Base-by-base conservation (phyloP, 2,888 invertebrate genomes). In the Habrosyne pyritoides region DNA sequence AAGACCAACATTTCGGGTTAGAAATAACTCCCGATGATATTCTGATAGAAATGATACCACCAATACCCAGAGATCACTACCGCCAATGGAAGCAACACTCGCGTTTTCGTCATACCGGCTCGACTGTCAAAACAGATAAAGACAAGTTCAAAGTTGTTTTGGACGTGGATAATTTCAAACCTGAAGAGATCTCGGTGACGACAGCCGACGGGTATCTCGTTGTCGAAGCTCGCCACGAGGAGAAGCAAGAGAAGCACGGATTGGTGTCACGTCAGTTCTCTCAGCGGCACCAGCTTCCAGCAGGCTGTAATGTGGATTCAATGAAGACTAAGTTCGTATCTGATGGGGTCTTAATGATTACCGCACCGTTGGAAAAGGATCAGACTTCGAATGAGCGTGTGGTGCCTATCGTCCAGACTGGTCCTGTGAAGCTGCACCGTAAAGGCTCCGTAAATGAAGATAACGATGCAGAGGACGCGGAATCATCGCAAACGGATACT, bases 141-240 rank as follows among this genome's bases (percentile, higher is more conserved):
- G 94, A 94, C 67, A 94, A 94, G 55, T 95, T 94, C 70, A 94
- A 94, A 71, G 94, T 95, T 3, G 94, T 93, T 67, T 82, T 96
- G 69, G 96, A 96, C 75, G 96, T 96, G 5, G 94, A 95, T 62
- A 95, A 96, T 63, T 97, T 96, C 73, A 84, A 93, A 2, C 96
- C 96, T 0, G 94, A 94, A 49, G 96, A 97, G 77, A 94, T 97
- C 49, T 91, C 93, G 0, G 96, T 97, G 0, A 96, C 96, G 81
- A 95, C 95, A 0, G 93, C 94, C 0, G 95, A 95, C 53, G 94
- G 94, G 54, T 93, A 86, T 53, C 92, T 97, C 12, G 92, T 96
- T 2, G 93, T 96, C 21, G 95, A 96, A 79, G 96, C 95, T 0
- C 96, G 95, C 73, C 96, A 97, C 69, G 95, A 96, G 66, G 96